Conservation (phyloP, 2,888 invertebrate species). For the Sabellastarte sp. region DNA sequence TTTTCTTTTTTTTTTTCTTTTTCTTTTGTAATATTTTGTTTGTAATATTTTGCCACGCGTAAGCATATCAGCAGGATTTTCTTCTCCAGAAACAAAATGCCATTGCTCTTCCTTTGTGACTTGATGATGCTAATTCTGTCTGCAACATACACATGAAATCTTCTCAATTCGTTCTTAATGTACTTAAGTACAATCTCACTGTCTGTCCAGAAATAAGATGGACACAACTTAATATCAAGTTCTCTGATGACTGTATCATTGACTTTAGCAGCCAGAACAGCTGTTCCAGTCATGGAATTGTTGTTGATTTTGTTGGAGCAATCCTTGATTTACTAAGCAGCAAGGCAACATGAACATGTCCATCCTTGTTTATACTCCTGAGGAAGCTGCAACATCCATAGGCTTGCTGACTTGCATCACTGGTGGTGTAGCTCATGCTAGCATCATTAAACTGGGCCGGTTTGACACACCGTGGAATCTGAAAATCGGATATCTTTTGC, state of each 20-base stretch:
- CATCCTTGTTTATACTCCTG: slow-evolving; percentile 14
- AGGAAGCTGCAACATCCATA: slow-evolving; percentile 33
- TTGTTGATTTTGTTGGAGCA: slow-evolving; percentile 25
- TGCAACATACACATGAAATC: slow-evolving; percentile 34
- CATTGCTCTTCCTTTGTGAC: slow-evolving; percentile 20
- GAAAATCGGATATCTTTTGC: no score
- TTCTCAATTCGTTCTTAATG: slow-evolving; percentile 13
- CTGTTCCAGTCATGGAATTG: no score
- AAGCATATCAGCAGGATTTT: slow-evolving; percentile 25
- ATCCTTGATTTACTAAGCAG: slow-evolving; percentile 30
- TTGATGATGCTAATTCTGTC: slow-evolving; percentile 33
- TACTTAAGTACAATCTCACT: slow-evolving; percentile 12
- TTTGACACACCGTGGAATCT: no score
- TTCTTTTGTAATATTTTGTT: no score
- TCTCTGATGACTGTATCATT: no score
- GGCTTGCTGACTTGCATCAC: slow-evolving; percentile 26
- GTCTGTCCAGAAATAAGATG: slow-evolving; percentile 18
- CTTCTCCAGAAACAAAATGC: slow-evolving; percentile 30
- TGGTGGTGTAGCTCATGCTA: no score
- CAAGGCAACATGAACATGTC: slow-evolving; percentile 22
- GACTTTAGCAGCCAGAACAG: no score
- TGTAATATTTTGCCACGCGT: no score
- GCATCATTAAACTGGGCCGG: no score
- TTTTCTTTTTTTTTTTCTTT: no score
- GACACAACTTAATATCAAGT: no score